Base-by-base conservation (phyloP, 2,888 invertebrate genomes). In the Tupiocoris notatus region DNA sequence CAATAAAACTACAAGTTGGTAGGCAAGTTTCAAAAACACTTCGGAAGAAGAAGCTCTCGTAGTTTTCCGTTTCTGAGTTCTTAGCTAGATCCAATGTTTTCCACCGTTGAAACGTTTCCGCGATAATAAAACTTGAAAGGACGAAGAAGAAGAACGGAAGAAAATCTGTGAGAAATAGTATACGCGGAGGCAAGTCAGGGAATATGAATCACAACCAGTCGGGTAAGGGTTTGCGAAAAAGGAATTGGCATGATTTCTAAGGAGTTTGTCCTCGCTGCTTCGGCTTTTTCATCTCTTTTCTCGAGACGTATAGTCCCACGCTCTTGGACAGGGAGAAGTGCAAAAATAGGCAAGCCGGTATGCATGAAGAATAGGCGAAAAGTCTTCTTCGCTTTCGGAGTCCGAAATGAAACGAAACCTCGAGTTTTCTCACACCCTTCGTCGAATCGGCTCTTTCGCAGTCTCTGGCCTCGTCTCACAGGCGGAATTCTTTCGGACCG, bases 291-390 rank as follows among this genome's bases (percentile, higher is more conserved):
- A 39, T 12, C 6, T 12, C 39, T 39, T 39, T 39, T 12, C 12
- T 39, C 12, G 39, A 12, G 39, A 39, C 39, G 3, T 39, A 3
- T 39, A 39, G n/a, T n/a, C n/a, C 12, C 39, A 7, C 39, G 39
- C 39, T 39, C 39, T n/a, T n/a, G 39, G 39, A 39, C 39, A 39
- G 39, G 39, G 39, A 12, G n/a, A n/a, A n/a, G n/a, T n/a, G n/a
- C n/a, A n/a, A n/a, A 39, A 39, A 39, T n/a, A n/a, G 59, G 3
- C n/a, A n/a, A 9, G 59, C 16, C 59, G 59, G 18, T 59, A 59
- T 59, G 18, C 59, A 59, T 59, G 59, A 59, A 59, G 59, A 59
- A 59, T 59, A 59, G 59, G 59, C 17, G n/a, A 59, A 17, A 59
- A 59, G 59, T 18, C 39, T 39, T 39, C 39, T 39, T 12, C 39